Evolutionary conservation across 2,113 vertebrate genomes (phyloP).

Genomic region (Laticauda laticaudata): DNA sequence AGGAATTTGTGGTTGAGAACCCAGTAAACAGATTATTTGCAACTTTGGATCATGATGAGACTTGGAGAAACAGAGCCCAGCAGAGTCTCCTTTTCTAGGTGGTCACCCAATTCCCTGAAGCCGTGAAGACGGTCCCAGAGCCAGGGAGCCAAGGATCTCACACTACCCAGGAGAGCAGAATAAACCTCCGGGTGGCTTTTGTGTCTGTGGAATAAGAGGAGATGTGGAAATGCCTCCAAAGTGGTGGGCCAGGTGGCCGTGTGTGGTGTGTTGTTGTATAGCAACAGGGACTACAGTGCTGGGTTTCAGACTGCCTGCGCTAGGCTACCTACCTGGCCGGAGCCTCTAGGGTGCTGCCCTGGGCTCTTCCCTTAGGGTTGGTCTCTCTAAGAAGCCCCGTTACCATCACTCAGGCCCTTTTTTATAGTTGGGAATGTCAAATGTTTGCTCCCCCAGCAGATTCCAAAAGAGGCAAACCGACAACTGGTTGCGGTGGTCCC

Average conservation of each 20-base stretch:
- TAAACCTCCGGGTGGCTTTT: not conserved
- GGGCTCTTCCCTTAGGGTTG: not conserved
- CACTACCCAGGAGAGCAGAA: not conserved
- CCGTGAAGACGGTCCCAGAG: not conserved
- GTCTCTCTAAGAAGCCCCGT: not conserved
- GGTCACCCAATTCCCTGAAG: not conserved
- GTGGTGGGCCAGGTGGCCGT: not conserved
- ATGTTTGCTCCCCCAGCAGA: not conserved
- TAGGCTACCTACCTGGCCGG: not conserved
- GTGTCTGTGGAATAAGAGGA: not conserved
- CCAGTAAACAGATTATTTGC: not conserved
- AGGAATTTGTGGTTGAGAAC: not conserved
- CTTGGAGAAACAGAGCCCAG: not conserved
- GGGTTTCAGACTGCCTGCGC: not conserved
- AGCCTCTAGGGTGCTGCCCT: not conserved
- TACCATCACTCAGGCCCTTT: not conserved
- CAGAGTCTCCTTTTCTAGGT: not conserved
- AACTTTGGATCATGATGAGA: too few species aligned
- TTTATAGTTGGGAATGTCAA: not conserved
- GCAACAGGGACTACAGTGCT: not conserved
- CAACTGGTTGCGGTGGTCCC: not conserved
- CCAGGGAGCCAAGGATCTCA: not conserved
- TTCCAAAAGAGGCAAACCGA: not conserved
- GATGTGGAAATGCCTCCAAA: not conserved
- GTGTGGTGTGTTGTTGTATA: not conserved